A percentile compares a stretch with the other conserved stretches of the same genome.
Evolutionary conservation across 2,888 invertebrate species (phyloP).

Genomic region (Hirtodrosophila histrioides): DNA sequence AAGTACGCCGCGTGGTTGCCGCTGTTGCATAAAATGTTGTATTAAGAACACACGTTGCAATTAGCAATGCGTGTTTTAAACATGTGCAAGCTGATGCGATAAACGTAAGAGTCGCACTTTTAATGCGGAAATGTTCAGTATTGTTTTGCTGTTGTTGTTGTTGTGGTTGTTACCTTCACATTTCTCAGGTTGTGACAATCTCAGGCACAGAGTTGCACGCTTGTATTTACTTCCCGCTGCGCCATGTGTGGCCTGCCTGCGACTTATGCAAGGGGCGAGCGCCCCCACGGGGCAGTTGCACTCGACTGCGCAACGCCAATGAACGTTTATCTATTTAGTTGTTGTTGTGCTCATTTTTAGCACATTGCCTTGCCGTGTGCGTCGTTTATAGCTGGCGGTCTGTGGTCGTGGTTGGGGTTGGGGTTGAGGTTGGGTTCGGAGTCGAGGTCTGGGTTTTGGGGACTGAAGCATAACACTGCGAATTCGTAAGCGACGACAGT

Average conservation of each 20-base stretch:
- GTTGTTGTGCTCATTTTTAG: constrained; percentile 13
- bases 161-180: constrained; percentile 12
- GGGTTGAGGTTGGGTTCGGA: too few species aligned
- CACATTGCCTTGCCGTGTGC: constrained; percentile 14
- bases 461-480: neutral
- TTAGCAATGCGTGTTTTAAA: constrained; percentile 32
- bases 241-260: constrained; percentile 3
- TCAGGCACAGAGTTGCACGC: neutral
- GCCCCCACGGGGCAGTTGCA: constrained; percentile 30
- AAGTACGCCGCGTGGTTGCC: constrained; percentile 4
- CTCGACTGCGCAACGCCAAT: constrained; percentile 27
- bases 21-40: constrained; percentile 25
- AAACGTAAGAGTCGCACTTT: constrained; percentile 25
- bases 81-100: constrained; percentile 32
- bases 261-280: constrained; percentile 33
- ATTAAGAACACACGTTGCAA: constrained; percentile 11
- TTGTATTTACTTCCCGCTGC: constrained; percentile 35
- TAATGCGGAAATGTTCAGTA: constrained; percentile 37
- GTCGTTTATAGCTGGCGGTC: constrained; percentile 13
- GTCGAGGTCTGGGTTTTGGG: neutral
- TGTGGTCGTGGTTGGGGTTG: neutral
- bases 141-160: neutral
- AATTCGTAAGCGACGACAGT: constrained; percentile 4
- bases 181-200: constrained; percentile 5
- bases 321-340: constrained; percentile 22